phyloP scores from a whole-genome alignment of 2,113 vertebrate genomes.

The Cyprinodon variegatus region DNA sequence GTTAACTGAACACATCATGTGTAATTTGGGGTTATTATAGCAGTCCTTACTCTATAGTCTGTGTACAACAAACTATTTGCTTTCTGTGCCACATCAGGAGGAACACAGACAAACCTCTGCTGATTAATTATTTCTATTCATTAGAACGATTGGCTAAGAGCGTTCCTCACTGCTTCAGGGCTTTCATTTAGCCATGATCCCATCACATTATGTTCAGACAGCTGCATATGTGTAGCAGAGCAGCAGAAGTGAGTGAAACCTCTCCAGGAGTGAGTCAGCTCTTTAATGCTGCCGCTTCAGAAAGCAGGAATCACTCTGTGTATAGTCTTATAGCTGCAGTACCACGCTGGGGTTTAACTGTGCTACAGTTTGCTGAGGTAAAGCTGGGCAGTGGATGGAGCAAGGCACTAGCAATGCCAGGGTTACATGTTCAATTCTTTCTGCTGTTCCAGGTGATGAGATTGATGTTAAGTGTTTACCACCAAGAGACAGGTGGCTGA shows the following conservation, averaged over 20 bases:
- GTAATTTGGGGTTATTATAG: constrained; percentile 54
- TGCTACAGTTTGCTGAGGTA: neutral
- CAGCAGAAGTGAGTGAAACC: constrained; percentile 12
- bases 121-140: constrained; percentile 4
- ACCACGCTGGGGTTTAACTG: neutral
- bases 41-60: constrained; percentile 42
- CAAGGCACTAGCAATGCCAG: neutral
- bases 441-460: neutral
- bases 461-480: neutral
- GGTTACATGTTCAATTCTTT: constrained; percentile 1
- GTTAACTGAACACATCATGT: constrained; percentile 8
- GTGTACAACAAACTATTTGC: constrained; percentile 8
- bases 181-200: constrained; percentile 9
- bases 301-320: neutral
- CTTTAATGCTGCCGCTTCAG: neutral
- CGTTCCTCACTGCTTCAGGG: neutral
- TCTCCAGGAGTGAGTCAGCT: neutral
- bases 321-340: neutral
- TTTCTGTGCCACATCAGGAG: constrained; percentile 25
- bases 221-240: constrained; percentile 11
- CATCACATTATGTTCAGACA: constrained; percentile 7
- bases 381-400: neutral
- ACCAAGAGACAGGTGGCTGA: neutral
- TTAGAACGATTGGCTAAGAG: constrained; percentile 9
- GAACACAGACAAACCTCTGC: neutral